These are phyloP conservation scores for Lipophrys pholis DNA, from an alignment of 2,113 vertebrate species.

Conservation along the genomic window DNA sequence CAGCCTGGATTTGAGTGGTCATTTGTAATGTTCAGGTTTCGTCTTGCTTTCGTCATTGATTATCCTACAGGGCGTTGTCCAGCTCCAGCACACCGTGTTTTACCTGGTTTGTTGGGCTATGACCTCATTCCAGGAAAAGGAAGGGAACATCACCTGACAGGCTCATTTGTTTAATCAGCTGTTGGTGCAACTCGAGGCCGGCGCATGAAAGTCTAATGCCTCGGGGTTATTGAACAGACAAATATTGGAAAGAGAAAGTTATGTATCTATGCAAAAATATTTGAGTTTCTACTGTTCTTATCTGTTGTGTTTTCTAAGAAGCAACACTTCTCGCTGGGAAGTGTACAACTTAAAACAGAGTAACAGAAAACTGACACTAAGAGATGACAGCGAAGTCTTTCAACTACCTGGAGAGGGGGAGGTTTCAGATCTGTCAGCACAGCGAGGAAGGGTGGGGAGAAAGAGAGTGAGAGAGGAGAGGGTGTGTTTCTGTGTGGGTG, in stretches of 20 bases:
- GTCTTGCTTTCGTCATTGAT: slow-evolving; percentile 1
- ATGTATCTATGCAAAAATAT: slow-evolving; percentile 11
- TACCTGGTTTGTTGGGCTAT: slow-evolving; percentile 66
- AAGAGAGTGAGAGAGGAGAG: slow-evolving; percentile 56
- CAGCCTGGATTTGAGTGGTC: slow-evolving; percentile 32
- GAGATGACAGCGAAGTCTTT: slow-evolving; percentile 41
- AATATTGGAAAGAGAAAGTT: slow-evolving; percentile 17
- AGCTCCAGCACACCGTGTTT: slow-evolving; percentile 26
- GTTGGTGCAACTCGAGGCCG: slow-evolving; percentile 64
- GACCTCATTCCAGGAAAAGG: slow-evolving; percentile 79
- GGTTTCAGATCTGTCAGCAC: slow-evolving; percentile 73
- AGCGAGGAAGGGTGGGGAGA: slow-evolving; percentile 61
- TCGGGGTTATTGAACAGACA: slow-evolving; percentile 48
- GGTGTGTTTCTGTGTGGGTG: slow-evolving; percentile 75
- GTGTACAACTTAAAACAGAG: slow-evolving; percentile 10
- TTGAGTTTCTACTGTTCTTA: background rate
- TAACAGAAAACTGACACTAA: slow-evolving; percentile 32
- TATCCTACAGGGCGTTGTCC: slow-evolving; percentile 56
- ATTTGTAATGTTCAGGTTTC: slow-evolving; percentile 10
- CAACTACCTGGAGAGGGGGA: slow-evolving; percentile 77
- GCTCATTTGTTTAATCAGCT: slow-evolving; percentile 80
- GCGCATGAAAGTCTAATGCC: slow-evolving; percentile 44
- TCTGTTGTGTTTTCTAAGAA: background rate
- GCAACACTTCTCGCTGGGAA: slow-evolving; percentile 1
- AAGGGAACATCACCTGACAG: slow-evolving; percentile 72